Evolutionary conservation across 1,140 invertebrate species (phyloP), one percentile per base, ranked within the genome.

Genomic region (Antheraea pernyi): DNA sequence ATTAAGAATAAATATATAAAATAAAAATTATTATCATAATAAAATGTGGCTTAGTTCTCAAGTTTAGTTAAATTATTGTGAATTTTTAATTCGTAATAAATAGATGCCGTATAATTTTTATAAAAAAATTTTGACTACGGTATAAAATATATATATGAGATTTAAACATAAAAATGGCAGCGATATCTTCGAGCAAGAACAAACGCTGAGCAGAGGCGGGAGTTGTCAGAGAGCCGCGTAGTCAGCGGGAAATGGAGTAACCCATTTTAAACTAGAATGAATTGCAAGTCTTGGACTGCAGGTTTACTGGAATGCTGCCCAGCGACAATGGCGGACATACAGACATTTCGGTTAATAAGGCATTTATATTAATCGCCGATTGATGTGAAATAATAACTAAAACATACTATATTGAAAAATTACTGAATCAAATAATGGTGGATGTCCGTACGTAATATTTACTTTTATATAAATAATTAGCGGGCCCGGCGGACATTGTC

Each of bases 201-300:
- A 76, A 77, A 69, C 77, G 62, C 42, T 68, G 67, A 69, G 58
- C n/a, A 69, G 70, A 70, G 74, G 78, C 71, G 72, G 81, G 81
- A 77, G 79, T 81, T 82, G 83, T 84, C 82, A 84, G 79, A 74
- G 77, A 84, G 79, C 68, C 75, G 83, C 83, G 76, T 78, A 83
- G 81, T 86, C 84, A 88, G 84, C 83, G 83, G 78, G 78, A 86
- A 88, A 88, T 84, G 79, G 84, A 85, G 82, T 85, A 86, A 88
- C 86, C 86, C 83, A 88, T 88, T 88, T 88, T 86, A 88, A 88
- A 85, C 82, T 86, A 84, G 84, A 86, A 86, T 88, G 81, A 86
- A 86, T 88, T 88, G 84, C 84, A 83, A 78, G 79, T 83, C 81
- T 80, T 83, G 83, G 82, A 84, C 82, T 83, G 81, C 81, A 85